Evolutionary conservation across 53 echinoderm and acorn worm species (phyloP), one percentile per base, ranked within the genome.

Genomic region (Stichopus horrens): DNA sequence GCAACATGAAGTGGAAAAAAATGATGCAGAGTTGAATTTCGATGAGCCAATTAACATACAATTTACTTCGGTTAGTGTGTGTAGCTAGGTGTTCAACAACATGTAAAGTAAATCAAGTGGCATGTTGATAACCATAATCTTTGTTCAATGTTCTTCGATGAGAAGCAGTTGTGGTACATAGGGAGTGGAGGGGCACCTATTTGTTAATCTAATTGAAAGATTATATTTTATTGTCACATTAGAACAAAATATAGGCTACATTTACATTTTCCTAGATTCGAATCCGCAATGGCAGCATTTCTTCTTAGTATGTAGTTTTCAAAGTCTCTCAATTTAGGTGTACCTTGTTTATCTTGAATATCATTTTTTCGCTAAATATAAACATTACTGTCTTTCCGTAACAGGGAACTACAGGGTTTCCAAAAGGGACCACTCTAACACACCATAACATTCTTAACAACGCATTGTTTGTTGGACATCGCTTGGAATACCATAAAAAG

Each of bases 381-480:
- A 11, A 59, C 59, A 9, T 59, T 59, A 4, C 11, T 11, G 0
- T 7, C 79, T 77, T 81, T 55, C 86, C 11, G 67, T 87, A 58
- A 54, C 68, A 96, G 96, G 96, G 96, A 19, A 96, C 96, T 52
- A 96, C 96, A 53, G 96, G 96, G 18, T 79, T 84, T 11, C 96
- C 96, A 6, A 96, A 96, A 89, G 96, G 96, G 21, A 92, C 86
- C 8, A 86, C 88, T 52, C 76, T 96, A n/a, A 92, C 92, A 55
- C 96, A 96, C 75, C 96, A 96, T 79, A 96, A 96, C 89, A 92
- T 96, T 7, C 73, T 92, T 22, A 96, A 96, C 88, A 92, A 94
- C 54, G 65, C 83, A 75, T 84, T 75, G 55, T 52, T 51, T 58
- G 76, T 94, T 14, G 96, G 96, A 10, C 10, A 80, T 20, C 16